phyloP scores from a whole-genome alignment of 2,797 vertebrate genomes.

The Emys orbicularis region DNA sequence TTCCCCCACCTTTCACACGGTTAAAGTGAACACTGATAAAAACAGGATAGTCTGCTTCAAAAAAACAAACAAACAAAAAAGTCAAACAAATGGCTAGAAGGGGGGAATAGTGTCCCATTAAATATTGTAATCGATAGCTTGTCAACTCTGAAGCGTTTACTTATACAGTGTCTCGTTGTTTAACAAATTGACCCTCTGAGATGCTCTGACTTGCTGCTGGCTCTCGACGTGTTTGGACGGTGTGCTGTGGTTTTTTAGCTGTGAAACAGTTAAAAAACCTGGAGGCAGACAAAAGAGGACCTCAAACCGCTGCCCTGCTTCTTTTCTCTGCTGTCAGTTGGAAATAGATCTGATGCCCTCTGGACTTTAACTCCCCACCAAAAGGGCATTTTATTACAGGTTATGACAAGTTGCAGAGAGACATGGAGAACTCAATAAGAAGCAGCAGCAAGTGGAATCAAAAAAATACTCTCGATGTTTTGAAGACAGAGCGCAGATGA shows the following conservation, averaged over 20 bases:
- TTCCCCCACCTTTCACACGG: not conserved
- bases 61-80: not conserved
- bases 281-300: slow-evolving; percentile 41
- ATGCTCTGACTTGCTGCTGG: not conserved
- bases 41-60: not conserved
- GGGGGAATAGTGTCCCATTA: not conserved
- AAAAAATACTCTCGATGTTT: slow-evolving; percentile 79
- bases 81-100: not conserved
- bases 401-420: slow-evolving; percentile 85
- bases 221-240: not conserved
- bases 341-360: slow-evolving; percentile 85
- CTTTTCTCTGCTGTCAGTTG: slow-evolving; percentile 76
- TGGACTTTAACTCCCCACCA: slow-evolving; percentile 78
- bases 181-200: not conserved
- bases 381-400: slow-evolving; percentile 85
- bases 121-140: not conserved
- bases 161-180: not conserved
- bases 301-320: slow-evolving; percentile 38
- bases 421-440: slow-evolving; percentile 77
- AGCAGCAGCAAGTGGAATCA: slow-evolving; percentile 79
- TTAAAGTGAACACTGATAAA: not conserved
- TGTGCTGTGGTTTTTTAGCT: not conserved
- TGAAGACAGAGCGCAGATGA: slow-evolving; percentile 79
- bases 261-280: slow-evolving; percentile 32
- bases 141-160: no score